These are phyloP conservation scores for Agrochola lychnidis DNA, from an alignment of 2,888 invertebrate species.

Conservation along the genomic window DNA sequence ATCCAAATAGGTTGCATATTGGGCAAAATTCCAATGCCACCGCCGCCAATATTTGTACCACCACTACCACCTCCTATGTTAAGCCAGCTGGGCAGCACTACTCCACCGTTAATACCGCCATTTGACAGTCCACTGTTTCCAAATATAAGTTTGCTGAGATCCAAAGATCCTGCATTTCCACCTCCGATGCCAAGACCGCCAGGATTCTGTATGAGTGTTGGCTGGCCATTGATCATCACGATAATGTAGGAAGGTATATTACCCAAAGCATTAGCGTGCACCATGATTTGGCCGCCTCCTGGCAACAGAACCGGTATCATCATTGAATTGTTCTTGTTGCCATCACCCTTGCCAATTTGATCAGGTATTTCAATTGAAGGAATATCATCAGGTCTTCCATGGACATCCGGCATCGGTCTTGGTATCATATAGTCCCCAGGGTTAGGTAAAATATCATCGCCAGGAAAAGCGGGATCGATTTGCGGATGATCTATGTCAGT, in stretches of 20 bases:
- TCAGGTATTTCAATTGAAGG: not conserved
- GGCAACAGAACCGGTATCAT: slow-evolving; percentile 40
- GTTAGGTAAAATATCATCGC: slow-evolving; percentile 21
- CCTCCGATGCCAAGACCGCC: slow-evolving; percentile 10
- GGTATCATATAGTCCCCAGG: not conserved
- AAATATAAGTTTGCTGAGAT: slow-evolving; percentile 28
- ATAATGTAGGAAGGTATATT: slow-evolving; percentile 45
- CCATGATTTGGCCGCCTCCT: slow-evolving; percentile 35
- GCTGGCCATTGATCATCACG: slow-evolving; percentile 53
- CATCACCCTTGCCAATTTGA: not conserved
- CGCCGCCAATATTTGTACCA: slow-evolving; percentile 6
- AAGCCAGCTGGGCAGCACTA: slow-evolving; percentile 24
- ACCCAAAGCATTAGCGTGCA: slow-evolving; percentile 6
- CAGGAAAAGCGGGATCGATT: slow-evolving; percentile 1
- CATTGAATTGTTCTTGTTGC: slow-evolving; percentile 36
- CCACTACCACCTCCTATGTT: slow-evolving; percentile 19
- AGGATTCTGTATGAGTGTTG: slow-evolving; percentile 52
- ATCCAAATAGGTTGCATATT: slow-evolving; percentile 48
- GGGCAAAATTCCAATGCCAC: slow-evolving; percentile 13
- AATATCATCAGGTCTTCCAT: slow-evolving; percentile 7
- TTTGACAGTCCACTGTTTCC: slow-evolving; percentile 16
- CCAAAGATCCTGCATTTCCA: slow-evolving; percentile 23
- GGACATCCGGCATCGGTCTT: not conserved
- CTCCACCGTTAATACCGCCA: not conserved
- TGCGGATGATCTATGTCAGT: slow-evolving; percentile 5